Conservation (phyloP, 2,888 invertebrate species). For the Lochmaea capreae region DNA sequence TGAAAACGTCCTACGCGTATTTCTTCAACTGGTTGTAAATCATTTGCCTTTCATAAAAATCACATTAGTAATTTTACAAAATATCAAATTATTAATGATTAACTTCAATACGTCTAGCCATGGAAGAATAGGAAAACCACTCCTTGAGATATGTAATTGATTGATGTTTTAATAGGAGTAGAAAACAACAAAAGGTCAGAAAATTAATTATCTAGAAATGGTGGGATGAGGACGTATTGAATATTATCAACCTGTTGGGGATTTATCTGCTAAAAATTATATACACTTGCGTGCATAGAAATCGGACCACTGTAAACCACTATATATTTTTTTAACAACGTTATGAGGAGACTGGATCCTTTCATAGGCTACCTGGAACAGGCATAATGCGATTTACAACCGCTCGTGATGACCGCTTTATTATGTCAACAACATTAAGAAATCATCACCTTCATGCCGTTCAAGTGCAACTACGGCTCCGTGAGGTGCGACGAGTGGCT, state of each 20-base stretch:
- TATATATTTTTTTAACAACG: no score
- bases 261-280: no score
- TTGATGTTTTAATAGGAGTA: constrained; percentile 9
- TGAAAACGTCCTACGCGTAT: neutral
- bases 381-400: no score
- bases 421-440: no score
- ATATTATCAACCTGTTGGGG: neutral
- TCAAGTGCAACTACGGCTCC: no score
- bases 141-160: constrained; percentile 7
- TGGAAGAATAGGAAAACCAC: constrained; percentile 5
- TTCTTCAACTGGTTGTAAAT: neutral
- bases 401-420: no score
- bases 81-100: constrained; percentile 4
- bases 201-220: neutral
- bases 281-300: no score
- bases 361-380: no score
- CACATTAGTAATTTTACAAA: constrained; percentile 6
- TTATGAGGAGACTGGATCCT: no score
- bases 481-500: no score
- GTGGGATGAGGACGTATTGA: neutral
- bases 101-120: constrained; percentile 3
- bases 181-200: neutral
- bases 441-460: no score
- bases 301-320: no score
- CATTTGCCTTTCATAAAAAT: neutral